phyloP scores from a whole-genome alignment of 1,140 invertebrate species.

The Scaptomyza pallida region DNA sequence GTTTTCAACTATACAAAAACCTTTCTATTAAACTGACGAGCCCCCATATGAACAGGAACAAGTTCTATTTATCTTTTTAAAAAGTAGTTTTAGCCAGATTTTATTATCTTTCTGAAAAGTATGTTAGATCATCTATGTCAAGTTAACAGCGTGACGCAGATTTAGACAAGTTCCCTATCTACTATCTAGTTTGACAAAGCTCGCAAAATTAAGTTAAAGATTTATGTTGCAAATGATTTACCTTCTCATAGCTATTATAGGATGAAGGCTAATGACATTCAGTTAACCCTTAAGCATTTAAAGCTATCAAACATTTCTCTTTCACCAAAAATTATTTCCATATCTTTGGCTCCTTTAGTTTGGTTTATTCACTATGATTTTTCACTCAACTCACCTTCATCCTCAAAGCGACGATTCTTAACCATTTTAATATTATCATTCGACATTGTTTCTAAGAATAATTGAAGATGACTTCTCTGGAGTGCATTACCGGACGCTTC shows the following conservation, averaged over 20 bases:
- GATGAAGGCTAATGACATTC: slow-evolving; percentile 19
- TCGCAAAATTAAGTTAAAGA: slow-evolving; percentile 5
- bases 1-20: no score
- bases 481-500: slow-evolving; percentile 6
- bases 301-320: no score
- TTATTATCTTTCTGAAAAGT: no score
- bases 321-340: no score
- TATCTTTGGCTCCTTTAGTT: no score
- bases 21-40: neutral
- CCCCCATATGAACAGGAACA: neutral
- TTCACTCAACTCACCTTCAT: slow-evolving; percentile 50
- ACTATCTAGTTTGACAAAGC: slow-evolving; percentile 12
- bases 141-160: neutral
- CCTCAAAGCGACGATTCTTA: slow-evolving; percentile 68
- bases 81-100: neutral
- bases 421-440: slow-evolving; percentile 28
- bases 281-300: neutral
- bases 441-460: neutral
- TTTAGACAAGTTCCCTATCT: neutral
- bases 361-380: no score
- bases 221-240: slow-evolving; percentile 16
- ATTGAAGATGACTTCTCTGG: neutral
- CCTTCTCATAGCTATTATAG: neutral
- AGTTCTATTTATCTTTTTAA: neutral
- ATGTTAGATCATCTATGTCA: no score